Conservation (phyloP, 2,797 vertebrate species). For the Mus spretus region DNA sequence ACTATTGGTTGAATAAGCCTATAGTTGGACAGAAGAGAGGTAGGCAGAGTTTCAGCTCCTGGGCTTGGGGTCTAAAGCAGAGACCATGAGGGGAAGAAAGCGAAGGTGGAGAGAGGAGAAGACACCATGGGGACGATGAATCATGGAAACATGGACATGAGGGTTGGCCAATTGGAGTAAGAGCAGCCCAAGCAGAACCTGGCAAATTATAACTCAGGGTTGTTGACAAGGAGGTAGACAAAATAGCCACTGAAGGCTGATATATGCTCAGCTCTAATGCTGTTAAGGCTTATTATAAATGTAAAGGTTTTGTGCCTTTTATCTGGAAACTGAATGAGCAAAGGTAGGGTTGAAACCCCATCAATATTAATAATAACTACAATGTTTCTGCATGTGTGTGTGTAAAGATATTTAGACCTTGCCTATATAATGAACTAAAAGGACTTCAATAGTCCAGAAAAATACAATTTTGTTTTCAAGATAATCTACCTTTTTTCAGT, state of each 20-base stretch:
- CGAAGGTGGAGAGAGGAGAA: not conserved
- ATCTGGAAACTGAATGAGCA: not conserved
- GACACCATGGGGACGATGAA: not conserved
- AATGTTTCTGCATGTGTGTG: not conserved
- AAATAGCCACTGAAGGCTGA: not conserved
- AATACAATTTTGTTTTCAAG: not conserved
- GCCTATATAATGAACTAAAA: not conserved
- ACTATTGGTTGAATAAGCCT: not conserved
- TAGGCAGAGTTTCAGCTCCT: not conserved
- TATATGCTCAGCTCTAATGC: not conserved
- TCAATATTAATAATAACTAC: not conserved
- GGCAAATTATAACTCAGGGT: not conserved
- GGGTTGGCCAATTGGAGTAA: not conserved
- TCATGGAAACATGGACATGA: not conserved
- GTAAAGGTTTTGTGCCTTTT: not conserved
- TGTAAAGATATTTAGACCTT: not conserved
- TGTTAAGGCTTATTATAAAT: not conserved
- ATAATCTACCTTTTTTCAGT: not conserved
- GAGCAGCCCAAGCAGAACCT: not conserved
- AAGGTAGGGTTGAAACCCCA: not conserved
- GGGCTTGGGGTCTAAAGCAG: not conserved
- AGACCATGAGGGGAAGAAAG: not conserved
- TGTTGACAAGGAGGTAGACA: not conserved
- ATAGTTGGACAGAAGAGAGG: not conserved
- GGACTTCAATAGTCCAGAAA: not conserved